Base-by-base conservation (phyloP, 1,140 invertebrate genomes). In the Bombyx mori region DNA sequence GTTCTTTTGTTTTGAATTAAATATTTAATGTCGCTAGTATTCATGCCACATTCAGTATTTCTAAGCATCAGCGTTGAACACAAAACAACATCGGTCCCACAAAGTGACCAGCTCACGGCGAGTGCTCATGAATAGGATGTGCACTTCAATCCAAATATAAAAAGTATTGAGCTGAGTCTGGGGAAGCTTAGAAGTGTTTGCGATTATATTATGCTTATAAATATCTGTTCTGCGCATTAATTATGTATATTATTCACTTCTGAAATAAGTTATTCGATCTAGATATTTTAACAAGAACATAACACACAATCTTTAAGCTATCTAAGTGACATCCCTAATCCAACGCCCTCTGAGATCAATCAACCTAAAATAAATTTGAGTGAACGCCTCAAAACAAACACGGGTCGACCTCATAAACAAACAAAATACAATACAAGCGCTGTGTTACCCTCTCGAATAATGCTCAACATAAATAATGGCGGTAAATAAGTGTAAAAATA, bases 401-500 rank as follows among this genome's bases (percentile, higher is more conserved):
- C 65, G 57, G 55, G 43, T 22, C 53, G 35, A n/a, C 42, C 46
- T 47, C 45, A 50, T 54, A 59, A 54, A 52, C 61, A 56, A 63
- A 56, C 63, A 61, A 68, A 54, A 58, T 54, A 63, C 61, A 77
- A 73, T 68, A 77, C 69, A 68, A 63, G 60, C 61, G 60, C 58
- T 56, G 60, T 46, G 55, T 57, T 72, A 74, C 62, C 70, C 60
- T 53, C 53, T 59, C 63, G 62, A 80, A 80, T 73, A 76, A 79
- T 73, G 61, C 68, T 49, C 56, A 62, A 69, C 72, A 86, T 78
- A 83, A 82, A 83, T 83, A 86, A 86, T 75, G 60, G 65, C 78
- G 70, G 77, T 86, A 83, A 86, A 86, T 86, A 86, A 83, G 73
- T 77, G 74, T 82, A 83, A 86, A 62, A 81, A 83, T 86, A 86